These are phyloP conservation scores for Himalopsyche anomala DNA, from an alignment of 2,888 invertebrate species.

Conservation along the genomic window DNA sequence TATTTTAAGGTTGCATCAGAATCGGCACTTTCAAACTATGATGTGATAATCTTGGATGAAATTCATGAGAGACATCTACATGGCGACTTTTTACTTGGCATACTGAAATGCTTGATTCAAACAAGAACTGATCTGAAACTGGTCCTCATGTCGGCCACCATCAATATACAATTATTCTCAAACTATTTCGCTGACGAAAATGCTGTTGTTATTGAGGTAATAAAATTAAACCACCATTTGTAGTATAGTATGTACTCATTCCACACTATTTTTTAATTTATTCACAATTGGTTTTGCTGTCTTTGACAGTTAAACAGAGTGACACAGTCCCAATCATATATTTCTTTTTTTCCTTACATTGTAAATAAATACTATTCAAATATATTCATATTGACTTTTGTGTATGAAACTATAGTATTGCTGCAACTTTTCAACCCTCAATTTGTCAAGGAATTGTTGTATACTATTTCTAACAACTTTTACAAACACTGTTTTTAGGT, in stretches of 20 bases:
- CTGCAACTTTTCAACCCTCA: too few relatives aligned
- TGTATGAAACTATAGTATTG: too few relatives aligned
- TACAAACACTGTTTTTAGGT: conserved; percentile 77
- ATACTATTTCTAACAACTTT: too few relatives aligned
- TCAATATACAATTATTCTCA: conserved; percentile 95
- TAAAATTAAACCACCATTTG: conserved; percentile 27
- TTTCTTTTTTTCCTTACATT: too few relatives aligned
- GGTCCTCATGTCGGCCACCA: conserved; percentile 99
- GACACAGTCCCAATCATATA: too few relatives aligned
- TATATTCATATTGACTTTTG: too few relatives aligned
- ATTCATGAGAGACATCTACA: conserved; percentile 97
- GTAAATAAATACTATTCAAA: too few relatives aligned
- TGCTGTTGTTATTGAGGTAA: conserved; percentile 88
- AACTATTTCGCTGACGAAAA: conserved; percentile 90
- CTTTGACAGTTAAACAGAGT: too few relatives aligned
- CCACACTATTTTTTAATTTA: too few relatives aligned
- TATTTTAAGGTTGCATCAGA: conserved; percentile 86
- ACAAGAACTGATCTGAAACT: conserved; percentile 89
- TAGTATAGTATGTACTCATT: too few relatives aligned
- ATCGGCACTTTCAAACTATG: conserved; percentile 87
- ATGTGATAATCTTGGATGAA: conserved; percentile 97
- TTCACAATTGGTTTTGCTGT: too few relatives aligned
- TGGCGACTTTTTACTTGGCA: conserved; percentile 95
- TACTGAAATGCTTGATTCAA: conserved; percentile 93
- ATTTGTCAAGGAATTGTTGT: too few relatives aligned